These are phyloP conservation scores for Osmerus eperlanus DNA, from an alignment of 2,113 vertebrate genomes.

Conservation along the genomic window DNA sequence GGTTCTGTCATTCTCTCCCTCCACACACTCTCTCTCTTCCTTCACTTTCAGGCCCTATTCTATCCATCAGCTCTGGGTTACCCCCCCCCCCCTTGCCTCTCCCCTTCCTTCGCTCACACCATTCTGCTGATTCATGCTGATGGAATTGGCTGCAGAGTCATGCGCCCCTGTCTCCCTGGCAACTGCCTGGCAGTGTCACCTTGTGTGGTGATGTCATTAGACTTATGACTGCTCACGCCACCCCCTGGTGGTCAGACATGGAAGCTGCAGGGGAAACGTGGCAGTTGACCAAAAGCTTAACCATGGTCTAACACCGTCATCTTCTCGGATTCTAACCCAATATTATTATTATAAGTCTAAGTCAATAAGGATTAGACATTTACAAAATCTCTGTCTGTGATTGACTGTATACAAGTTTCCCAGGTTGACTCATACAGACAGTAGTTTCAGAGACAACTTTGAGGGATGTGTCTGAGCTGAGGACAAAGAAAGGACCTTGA, in stretches of 20 bases:
- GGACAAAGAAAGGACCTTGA: neutral
- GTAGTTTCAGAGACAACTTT: conserved; percentile 1
- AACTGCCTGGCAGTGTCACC: conserved; percentile 62
- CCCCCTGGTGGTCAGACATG: conserved; percentile 34
- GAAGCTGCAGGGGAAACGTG: conserved; percentile 5
- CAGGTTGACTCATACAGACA: too few relatives aligned
- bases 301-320: neutral
- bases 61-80: neutral
- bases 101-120: neutral
- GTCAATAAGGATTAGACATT: neutral
- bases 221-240: conserved; percentile 6
- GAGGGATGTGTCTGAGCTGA: neutral
- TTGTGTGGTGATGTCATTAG: conserved; percentile 37
- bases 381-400: neutral
- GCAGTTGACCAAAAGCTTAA: neutral
- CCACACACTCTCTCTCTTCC: neutral
- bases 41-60: neutral
- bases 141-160: conserved; percentile 45
- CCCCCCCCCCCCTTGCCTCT: neutral
- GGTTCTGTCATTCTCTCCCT: conserved; percentile 3
- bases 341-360: neutral
- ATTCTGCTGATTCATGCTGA: conserved; percentile 68
- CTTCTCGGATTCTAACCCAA: neutral
- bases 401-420: neutral
- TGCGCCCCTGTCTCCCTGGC: conserved; percentile 59